These are phyloP conservation scores for Lagopus muta DNA, from an alignment of 2,113 vertebrate genomes.

Conservation along the genomic window DNA sequence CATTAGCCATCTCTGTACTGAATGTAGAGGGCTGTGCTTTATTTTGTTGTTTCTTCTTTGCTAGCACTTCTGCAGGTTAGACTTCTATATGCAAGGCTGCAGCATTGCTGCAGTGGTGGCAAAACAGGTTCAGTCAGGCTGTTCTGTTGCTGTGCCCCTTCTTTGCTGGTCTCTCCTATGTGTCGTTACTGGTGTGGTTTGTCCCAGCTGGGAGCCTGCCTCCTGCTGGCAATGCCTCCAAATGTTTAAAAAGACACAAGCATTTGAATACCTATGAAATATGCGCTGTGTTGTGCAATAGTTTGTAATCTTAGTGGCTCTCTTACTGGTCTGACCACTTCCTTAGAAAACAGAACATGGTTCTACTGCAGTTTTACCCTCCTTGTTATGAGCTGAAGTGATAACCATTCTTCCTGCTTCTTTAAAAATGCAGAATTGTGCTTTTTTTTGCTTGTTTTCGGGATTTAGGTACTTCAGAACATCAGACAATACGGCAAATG, in stretches of 20 bases:
- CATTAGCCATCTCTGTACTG: background rate
- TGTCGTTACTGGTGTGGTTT: background rate
- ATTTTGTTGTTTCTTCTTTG: background rate
- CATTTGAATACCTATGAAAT: background rate
- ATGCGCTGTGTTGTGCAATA: background rate
- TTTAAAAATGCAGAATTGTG: slow-evolving; percentile 4
- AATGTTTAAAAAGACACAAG: background rate
- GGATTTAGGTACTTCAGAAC: background rate
- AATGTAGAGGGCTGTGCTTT: background rate
- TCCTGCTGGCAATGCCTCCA: background rate
- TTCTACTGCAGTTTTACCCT: background rate
- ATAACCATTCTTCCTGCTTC: background rate
- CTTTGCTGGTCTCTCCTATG: background rate
- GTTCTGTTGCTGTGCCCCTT: background rate
- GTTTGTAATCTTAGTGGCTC: background rate
- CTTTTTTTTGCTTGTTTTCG: slow-evolving; percentile 56
- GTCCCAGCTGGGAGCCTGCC: background rate
- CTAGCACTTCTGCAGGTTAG: background rate
- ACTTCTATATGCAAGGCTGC: background rate
- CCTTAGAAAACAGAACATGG: background rate
- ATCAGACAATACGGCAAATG: slow-evolving; percentile 13
- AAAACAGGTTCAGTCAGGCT: background rate
- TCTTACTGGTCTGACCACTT: background rate
- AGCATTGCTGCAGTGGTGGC: background rate
- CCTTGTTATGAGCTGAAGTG: background rate